Conservation (phyloP, 2,113 vertebrate genomes). For the Zosterops pallidus region DNA sequence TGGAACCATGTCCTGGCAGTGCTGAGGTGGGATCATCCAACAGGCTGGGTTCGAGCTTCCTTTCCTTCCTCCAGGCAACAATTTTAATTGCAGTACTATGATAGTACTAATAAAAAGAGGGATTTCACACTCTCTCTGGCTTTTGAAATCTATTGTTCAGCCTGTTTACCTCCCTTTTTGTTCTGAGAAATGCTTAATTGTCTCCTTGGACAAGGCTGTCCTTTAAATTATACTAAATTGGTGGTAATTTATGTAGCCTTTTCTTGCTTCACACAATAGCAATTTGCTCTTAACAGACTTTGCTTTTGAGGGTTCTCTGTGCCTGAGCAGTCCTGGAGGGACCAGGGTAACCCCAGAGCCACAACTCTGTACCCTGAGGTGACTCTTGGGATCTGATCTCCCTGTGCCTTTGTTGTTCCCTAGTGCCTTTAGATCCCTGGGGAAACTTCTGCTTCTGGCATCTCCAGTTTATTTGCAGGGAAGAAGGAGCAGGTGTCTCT, state of each 20-base stretch:
- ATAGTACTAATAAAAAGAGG: not conserved
- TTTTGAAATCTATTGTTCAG: conserved; percentile 13
- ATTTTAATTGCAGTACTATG: not conserved
- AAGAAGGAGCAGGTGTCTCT: not conserved
- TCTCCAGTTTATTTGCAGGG: not conserved
- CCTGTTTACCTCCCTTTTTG: conserved; percentile 22
- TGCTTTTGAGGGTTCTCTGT: not conserved
- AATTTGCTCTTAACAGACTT: not conserved
- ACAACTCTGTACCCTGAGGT: accelerated
- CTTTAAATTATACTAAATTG: conserved; percentile 40
- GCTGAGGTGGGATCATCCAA: not conserved
- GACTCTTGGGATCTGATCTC: not conserved
- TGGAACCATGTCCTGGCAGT: not conserved
- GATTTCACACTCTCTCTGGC: not conserved
- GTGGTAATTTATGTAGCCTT: conserved; percentile 2
- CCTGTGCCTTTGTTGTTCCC: not conserved
- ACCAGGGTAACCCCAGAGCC: not conserved
- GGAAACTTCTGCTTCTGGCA: not conserved
- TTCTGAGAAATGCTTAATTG: conserved; percentile 20
- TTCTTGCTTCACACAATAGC: not conserved
- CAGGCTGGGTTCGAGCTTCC: not conserved
- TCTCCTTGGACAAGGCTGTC: conserved; percentile 52
- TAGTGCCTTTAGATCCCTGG: not conserved
- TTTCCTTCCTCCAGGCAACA: not conserved
- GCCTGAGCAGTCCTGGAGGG: not conserved